phyloP scores from a whole-genome alignment of 2,113 vertebrate genomes.

The Phodopus roborovskii region DNA sequence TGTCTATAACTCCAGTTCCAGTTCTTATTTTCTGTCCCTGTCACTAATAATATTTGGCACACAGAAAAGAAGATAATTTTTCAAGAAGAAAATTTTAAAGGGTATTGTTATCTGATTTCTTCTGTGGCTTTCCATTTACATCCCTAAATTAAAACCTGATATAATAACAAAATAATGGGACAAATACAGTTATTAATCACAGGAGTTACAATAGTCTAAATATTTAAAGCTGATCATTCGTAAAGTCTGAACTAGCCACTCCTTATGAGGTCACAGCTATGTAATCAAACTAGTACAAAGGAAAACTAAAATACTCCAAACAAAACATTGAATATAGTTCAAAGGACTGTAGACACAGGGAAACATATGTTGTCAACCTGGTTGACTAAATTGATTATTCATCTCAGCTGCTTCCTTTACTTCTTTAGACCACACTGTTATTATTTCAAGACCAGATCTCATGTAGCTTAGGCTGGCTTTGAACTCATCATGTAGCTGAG shows the following conservation, averaged over 20 bases:
- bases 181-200: background rate
- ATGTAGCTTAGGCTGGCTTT: background rate
- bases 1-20: background rate
- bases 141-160: background rate
- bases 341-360: background rate
- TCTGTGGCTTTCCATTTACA: no score
- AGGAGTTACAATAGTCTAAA: background rate
- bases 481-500: background rate
- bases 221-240: background rate
- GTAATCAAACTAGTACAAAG: background rate
- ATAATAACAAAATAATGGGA: background rate
- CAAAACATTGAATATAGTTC: background rate
- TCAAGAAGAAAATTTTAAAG: background rate
- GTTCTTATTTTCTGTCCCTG: background rate
- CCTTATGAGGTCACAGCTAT: background rate
- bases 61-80: background rate
- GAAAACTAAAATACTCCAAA: background rate
- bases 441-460: background rate
- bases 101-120: background rate
- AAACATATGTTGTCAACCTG: background rate
- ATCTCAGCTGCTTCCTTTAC: background rate
- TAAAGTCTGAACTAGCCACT: background rate
- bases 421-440: background rate
- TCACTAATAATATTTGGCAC: background rate
- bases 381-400: background rate